Conservation (phyloP, 2,113 vertebrate species). For the Crotalus tigris region DNA sequence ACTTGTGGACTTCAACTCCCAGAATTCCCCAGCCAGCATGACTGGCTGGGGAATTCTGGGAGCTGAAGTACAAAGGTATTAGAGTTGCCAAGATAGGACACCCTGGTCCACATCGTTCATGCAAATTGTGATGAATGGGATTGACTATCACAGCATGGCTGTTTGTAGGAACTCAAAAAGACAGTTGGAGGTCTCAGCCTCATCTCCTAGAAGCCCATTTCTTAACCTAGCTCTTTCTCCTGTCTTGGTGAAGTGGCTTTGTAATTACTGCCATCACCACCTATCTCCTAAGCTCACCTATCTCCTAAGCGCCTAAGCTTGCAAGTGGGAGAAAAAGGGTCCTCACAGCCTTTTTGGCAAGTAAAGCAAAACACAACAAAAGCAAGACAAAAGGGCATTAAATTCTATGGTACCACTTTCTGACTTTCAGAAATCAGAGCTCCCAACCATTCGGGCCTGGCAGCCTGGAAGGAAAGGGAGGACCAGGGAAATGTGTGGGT, state of each 20-base stretch:
- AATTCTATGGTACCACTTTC: not conserved
- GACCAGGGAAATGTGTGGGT: no score
- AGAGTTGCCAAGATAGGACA: not conserved
- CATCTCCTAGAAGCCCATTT: not conserved
- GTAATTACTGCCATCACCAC: not conserved
- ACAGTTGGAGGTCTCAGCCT: not conserved
- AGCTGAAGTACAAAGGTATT: not conserved
- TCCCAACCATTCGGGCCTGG: no score
- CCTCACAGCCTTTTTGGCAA: not conserved
- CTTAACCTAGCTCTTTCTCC: not conserved
- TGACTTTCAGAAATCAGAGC: not conserved
- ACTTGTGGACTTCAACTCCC: not conserved
- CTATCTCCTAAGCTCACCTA: not conserved
- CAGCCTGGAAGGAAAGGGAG: no score
- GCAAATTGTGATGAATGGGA: not conserved
- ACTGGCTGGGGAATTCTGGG: not conserved
- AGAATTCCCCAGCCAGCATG: not conserved
- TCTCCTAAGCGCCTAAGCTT: not conserved
- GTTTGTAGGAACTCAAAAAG: not conserved
- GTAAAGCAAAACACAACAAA: not conserved
- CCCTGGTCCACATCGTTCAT: no score
- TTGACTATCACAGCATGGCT: not conserved
- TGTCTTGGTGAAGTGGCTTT: not conserved
- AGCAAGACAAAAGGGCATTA: not conserved
- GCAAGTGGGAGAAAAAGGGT: not conserved